Base-by-base conservation (phyloP, 2,888 invertebrate genomes). In the Dryobota labecula region DNA sequence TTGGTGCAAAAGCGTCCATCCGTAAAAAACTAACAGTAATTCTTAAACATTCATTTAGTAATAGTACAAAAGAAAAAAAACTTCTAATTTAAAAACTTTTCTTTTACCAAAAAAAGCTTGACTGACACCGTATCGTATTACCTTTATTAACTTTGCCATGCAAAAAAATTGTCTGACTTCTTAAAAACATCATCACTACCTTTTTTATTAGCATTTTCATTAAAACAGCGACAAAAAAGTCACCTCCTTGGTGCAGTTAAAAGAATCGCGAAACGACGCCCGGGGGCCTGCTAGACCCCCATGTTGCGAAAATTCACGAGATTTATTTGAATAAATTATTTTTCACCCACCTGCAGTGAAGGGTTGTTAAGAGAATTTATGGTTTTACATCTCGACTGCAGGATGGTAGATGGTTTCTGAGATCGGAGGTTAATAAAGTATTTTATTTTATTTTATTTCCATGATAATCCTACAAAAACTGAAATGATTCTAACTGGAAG, bases 291-390 rank as follows among this genome's bases (percentile, higher is more conserved):
- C 88, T 93, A 90, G 82, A 89, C 82, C 84, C 70, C 85, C 84
- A 84, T 87, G 88, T 89, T 90, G 89, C 89, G 91, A 92, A 93
- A 93, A 93, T 92, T 91, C 88, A 78, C 83, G 87, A 94, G 95
- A 96, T 95, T 96, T 95, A 95, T 96, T 92, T 93, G 94, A 95
- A 95, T 95, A 96, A 95, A 96, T 96, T 94, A 95, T 94, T 92
- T 93, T 91, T 88, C 83, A 92, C 87, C 92, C 90, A 94, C 94
- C 94, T 95, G 94, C 92, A 94, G 87, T 93, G 94, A 95, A 95
- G 95, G 95, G 95, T 95, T 95, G 92, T 88, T 91, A 87, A 83
- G 88, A 85, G 78, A 88, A 94, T 94, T 94, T 94, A 94, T 94
- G 87, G 86, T 89, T 89, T 89, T 88, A 89, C 86, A 85, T 86